Evolutionary conservation across 2,113 vertebrate genomes (phyloP).

Genomic region (Apteryx mantelli): DNA sequence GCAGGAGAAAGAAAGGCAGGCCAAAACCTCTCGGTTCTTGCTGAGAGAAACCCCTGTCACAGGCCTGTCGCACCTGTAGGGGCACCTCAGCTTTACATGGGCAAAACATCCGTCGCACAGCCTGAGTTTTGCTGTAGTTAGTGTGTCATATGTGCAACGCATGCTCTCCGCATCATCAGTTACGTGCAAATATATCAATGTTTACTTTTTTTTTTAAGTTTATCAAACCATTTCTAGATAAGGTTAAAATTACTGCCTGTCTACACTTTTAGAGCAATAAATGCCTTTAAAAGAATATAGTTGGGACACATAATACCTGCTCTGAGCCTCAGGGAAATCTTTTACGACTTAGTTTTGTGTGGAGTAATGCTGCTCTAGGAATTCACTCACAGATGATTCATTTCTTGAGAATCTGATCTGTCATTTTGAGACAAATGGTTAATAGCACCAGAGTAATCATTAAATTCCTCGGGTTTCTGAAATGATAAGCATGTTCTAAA

Average conservation of each 20-base stretch:
- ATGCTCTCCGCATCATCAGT: neutral
- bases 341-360: neutral
- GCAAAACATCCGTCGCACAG: neutral
- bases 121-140: neutral
- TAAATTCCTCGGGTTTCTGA: neutral
- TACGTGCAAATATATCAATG: neutral
- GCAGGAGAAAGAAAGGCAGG: neutral
- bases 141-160: fast-evolving
- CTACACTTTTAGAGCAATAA: neutral
- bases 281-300: neutral
- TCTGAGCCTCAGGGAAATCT: neutral
- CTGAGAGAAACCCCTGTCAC: neutral
- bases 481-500: neutral
- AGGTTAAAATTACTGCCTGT: neutral
- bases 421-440: neutral
- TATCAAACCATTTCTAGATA: neutral
- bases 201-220: neutral
- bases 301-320: neutral
- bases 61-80: neutral
- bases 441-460: neutral
- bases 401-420: neutral
- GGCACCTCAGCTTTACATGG: neutral
- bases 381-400: neutral
- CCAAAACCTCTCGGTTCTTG: neutral
- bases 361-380: neutral